Conservation (phyloP, 2,797 vertebrate species). For the Pempheris klunzingeri region DNA sequence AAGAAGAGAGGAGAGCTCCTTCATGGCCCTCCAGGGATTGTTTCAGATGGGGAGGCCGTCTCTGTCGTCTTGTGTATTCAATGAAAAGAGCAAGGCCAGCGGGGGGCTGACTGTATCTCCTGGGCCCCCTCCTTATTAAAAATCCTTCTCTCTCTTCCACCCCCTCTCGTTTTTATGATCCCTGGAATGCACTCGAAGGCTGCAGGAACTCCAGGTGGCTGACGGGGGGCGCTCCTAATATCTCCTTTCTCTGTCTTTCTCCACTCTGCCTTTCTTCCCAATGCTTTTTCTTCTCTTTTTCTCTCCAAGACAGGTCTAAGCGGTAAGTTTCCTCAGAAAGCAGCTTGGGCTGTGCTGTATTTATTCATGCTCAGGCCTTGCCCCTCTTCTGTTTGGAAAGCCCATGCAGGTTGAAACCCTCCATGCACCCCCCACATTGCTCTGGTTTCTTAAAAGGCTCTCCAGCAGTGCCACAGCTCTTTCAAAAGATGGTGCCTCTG, state of each 20-base stretch:
- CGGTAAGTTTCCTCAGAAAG: slow-evolving; percentile 59
- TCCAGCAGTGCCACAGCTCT: slow-evolving; percentile 64
- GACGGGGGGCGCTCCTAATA: slow-evolving; percentile 68
- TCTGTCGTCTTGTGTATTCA: slow-evolving; percentile 76
- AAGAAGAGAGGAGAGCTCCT: slow-evolving; percentile 56
- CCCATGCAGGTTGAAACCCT: slow-evolving; percentile 65
- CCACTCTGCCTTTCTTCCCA: slow-evolving; percentile 28
- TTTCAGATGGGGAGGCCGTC: slow-evolving; percentile 72
- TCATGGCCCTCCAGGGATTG: slow-evolving; percentile 57
- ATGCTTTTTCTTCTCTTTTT: slow-evolving; percentile 2
- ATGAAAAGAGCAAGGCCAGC: slow-evolving; percentile 71
- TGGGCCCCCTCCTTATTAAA: slow-evolving; percentile 69
- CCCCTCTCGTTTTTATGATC: slow-evolving; percentile 55
- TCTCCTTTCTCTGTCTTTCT: slow-evolving; percentile 47
- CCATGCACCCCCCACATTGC: slow-evolving; percentile 52
- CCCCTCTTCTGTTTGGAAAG: slow-evolving; percentile 61
- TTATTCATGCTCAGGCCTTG: slow-evolving; percentile 54
- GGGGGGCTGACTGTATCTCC: slow-evolving; percentile 71
- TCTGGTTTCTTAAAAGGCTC: slow-evolving; percentile 70
- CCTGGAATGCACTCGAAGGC: slow-evolving; percentile 72
- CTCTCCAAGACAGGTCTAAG: slow-evolving; percentile 36
- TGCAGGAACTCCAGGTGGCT: slow-evolving; percentile 69
- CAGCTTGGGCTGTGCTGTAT: slow-evolving; percentile 51
- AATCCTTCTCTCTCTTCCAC: slow-evolving; percentile 41
- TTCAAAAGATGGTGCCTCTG: slow-evolving; percentile 64